These are phyloP conservation scores for Cremastobaeus sp. DNA, from an alignment of 2,888 invertebrate genomes.

Conservation along the genomic window DNA sequence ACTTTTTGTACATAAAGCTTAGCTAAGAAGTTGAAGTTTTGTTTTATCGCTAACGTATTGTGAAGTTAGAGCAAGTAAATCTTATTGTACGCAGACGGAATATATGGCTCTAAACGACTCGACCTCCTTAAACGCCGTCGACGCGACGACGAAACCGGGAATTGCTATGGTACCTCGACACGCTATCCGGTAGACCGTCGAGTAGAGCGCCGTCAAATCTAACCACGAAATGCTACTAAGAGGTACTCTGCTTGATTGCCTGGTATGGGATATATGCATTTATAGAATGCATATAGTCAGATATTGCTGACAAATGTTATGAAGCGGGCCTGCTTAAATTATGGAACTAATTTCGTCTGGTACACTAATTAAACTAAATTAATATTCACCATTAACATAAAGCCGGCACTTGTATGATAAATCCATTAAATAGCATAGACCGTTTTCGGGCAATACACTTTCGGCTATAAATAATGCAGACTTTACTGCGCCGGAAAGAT, in stretches of 20 bases:
- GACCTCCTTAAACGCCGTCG: conserved; percentile 52
- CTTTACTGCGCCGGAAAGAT: too few species aligned
- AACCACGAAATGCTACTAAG: conserved; percentile 72
- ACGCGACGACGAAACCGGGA: conserved; percentile 64
- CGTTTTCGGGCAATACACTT: too few species aligned
- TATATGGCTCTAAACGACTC: conserved; percentile 41
- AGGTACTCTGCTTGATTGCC: conserved; percentile 75
- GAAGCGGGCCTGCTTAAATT: conserved; percentile 37
- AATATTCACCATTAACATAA: conserved; percentile 6
- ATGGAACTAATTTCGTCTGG: conserved; percentile 29
- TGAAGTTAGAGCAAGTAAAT: conserved; percentile 31
- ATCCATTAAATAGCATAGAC: too few species aligned
- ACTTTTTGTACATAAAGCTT: too few species aligned
- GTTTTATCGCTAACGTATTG: conserved; percentile 20
- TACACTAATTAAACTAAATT: conserved; percentile 18
- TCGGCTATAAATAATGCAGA: too few species aligned
- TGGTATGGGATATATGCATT: conserved; percentile 61
- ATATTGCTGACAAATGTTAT: conserved; percentile 56
- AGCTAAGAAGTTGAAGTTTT: conserved; percentile 6
- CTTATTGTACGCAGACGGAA: conserved; percentile 37
- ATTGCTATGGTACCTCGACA: conserved; percentile 69
- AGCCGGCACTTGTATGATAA: too few species aligned
- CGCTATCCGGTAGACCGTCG: conserved; percentile 63
- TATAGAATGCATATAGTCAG: conserved; percentile 54
- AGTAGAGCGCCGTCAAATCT: conserved; percentile 72